Evolutionary conservation across 2,888 invertebrate species (phyloP).

Genomic region (Ichneumoninae sp.): DNA sequence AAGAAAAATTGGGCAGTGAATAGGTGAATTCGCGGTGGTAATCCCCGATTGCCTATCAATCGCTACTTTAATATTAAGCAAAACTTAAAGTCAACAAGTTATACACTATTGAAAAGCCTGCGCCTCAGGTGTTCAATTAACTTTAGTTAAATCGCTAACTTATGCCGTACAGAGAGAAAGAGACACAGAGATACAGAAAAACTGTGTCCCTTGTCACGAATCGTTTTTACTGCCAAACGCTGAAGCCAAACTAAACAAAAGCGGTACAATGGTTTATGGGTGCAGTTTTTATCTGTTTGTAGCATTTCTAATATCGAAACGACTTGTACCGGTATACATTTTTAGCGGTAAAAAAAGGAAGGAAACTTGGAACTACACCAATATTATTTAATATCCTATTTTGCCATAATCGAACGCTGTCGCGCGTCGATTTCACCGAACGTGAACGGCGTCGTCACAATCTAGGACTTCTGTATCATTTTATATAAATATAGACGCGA

Average conservation of each 20-base stretch:
- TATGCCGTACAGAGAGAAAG: conserved; percentile 16
- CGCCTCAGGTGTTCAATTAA: conserved; percentile 45
- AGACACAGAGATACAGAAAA: conserved; percentile 9
- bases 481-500: conserved; percentile 23
- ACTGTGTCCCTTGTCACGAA: conserved; percentile 45
- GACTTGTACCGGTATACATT: conserved; percentile 26
- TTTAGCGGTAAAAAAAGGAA: conserved; percentile 26
- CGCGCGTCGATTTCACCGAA: conserved; percentile 32
- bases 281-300: conserved; percentile 46
- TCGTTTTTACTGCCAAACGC: conserved; percentile 63
- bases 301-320: conserved; percentile 49
- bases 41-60: conserved; percentile 53
- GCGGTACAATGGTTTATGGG: conserved; percentile 49
- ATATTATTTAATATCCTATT: conserved; percentile 19
- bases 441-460: conserved; percentile 49
- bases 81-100: conserved; percentile 53
- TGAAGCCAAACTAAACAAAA: conserved; percentile 61
- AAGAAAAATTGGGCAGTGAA: conserved; percentile 55
- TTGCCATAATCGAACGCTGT: conserved; percentile 6
- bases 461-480: conserved; percentile 53
- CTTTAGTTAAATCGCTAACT: conserved; percentile 32
- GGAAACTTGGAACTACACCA: conserved; percentile 37
- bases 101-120: conserved; percentile 45
- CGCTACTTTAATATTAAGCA: conserved; percentile 43
- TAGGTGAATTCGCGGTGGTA: conserved; percentile 34